phyloP scores from a whole-genome alignment of 2,797 vertebrate species.

The Fundulus diaphanus region DNA sequence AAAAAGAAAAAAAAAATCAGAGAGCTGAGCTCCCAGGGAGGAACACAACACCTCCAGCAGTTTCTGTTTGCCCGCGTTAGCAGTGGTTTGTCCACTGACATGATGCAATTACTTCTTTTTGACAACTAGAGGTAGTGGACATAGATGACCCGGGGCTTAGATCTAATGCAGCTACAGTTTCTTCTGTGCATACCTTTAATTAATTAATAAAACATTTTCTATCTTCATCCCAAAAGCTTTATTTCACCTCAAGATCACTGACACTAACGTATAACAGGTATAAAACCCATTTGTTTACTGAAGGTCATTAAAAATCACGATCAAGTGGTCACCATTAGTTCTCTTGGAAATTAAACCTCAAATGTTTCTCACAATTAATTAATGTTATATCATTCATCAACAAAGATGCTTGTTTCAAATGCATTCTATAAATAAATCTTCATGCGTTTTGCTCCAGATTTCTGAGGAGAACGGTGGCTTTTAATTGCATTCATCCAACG shows the following conservation, averaged over 20 bases:
- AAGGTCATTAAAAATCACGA: not conserved
- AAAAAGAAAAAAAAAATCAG: constrained; percentile 46
- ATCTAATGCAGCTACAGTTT: not conserved
- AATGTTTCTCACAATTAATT: not conserved
- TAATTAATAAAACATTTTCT: not conserved
- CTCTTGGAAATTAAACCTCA: not conserved
- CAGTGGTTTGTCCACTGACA: constrained; percentile 29
- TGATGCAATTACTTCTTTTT: not conserved
- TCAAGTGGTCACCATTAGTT: not conserved
- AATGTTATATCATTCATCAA: not conserved
- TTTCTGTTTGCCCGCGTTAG: constrained; percentile 13
- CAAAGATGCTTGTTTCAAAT: not conserved
- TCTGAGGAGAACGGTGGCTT: not conserved
- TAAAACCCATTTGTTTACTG: not conserved
- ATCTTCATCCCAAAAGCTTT: not conserved
- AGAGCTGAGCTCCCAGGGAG: constrained; percentile 51
- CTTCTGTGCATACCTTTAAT: not conserved
- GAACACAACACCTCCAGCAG: constrained; percentile 44
- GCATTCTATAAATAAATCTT: not conserved
- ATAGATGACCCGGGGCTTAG: not conserved
- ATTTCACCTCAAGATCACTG: not conserved
- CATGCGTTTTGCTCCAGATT: not conserved
- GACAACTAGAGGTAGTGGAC: constrained; percentile 7
- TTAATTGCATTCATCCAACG: not conserved
- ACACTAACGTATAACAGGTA: not conserved